These are phyloP conservation scores for Lichenostomus cassidix DNA, from an alignment of 2,113 vertebrate species.

Conservation along the genomic window DNA sequence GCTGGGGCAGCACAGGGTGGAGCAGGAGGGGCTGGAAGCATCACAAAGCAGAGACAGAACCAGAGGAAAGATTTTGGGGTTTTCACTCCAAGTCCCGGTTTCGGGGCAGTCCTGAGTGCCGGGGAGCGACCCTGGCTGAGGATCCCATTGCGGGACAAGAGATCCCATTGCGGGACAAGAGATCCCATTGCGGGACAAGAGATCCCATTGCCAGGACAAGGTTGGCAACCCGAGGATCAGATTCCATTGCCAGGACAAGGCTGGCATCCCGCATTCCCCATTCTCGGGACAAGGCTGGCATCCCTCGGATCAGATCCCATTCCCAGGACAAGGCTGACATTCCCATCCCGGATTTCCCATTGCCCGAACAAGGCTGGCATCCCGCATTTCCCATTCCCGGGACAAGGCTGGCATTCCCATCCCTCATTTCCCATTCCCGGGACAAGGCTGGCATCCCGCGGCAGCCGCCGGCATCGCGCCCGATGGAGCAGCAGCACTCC, in stretches of 20 bases:
- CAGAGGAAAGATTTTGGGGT: background rate
- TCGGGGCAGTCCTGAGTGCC: background rate
- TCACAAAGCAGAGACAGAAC: background rate
- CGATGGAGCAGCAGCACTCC: accelerated
- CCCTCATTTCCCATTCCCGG: no score
- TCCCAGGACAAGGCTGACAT: no score
- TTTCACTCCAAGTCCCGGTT: background rate
- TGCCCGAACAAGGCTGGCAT: no score
- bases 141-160: background rate
- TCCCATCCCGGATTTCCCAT: no score
- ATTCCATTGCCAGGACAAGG: constrained; percentile 6
- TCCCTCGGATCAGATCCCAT: no score
- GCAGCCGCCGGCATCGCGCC: background rate
- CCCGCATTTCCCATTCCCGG: no score
- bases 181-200: constrained; percentile 38
- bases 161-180: background rate
- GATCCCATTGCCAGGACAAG: no score
- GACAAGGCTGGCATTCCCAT: no score
- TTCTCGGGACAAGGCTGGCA: constrained; percentile 11
- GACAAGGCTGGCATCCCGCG: constrained; percentile 70
- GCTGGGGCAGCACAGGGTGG: background rate
- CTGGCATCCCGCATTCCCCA: background rate
- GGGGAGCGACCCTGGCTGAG: background rate
- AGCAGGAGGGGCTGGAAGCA: background rate
- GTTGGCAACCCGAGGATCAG: no score